A percentile compares a stretch with the other conserved stretches of the same genome.
Conservation (phyloP, 2,888 invertebrate species). For the Onthophagus sagittarius region DNA sequence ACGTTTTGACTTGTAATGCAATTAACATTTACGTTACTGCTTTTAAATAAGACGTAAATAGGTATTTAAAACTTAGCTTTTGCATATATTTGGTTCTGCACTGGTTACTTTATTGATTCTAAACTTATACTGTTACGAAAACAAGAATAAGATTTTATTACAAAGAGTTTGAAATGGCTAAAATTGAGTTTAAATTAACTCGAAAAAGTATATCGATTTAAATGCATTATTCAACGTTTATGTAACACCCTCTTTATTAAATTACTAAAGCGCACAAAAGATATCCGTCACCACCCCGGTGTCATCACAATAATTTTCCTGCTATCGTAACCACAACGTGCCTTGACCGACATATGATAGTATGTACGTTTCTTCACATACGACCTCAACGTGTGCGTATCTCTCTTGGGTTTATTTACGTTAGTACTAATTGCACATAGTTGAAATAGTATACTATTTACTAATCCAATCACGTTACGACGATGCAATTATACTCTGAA, state of each 20-base stretch:
- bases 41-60: background rate
- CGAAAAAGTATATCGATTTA: too few relatives aligned
- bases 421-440: background rate
- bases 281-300: too few relatives aligned
- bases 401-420: background rate
- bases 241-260: too few relatives aligned
- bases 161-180: too few relatives aligned
- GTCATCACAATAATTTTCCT: background rate
- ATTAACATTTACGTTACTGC: background rate
- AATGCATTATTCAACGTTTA: too few relatives aligned
- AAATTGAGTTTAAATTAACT: background rate
- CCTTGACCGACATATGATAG: background rate
- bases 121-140: background rate
- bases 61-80: background rate
- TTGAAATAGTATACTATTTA: background rate
- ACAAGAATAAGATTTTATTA: background rate
- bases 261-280: too few relatives aligned
- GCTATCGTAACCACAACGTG: background rate
- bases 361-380: background rate
- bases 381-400: background rate
- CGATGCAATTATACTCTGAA: background rate
- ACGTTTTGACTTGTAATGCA: background rate
- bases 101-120: background rate
- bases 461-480: background rate
- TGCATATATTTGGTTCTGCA: background rate